Percentiles rank a stretch among this genome's conserved stretches.
These are phyloP conservation scores for Plusia festucae DNA, from an alignment of 2,888 invertebrate genomes.

Conservation along the genomic window DNA sequence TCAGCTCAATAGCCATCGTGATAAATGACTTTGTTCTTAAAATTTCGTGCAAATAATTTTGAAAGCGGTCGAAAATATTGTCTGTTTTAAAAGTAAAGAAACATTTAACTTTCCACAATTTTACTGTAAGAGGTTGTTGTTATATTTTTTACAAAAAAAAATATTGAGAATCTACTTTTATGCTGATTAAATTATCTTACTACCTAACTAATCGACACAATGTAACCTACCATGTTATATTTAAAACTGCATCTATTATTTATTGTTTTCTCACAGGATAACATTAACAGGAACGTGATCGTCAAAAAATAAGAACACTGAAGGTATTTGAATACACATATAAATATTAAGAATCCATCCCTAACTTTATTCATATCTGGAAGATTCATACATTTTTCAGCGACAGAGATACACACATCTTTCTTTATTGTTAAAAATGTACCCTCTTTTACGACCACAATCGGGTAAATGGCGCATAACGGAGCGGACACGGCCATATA, in stretches of 20 bases:
- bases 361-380: constrained; percentile 46
- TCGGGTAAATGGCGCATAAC: constrained; percentile 56
- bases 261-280: background rate
- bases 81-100: background rate
- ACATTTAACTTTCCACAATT: too few relatives aligned
- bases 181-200: too few relatives aligned
- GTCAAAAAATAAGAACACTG: background rate
- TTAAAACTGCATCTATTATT: background rate
- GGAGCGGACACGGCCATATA: constrained; percentile 52
- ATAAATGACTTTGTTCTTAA: constrained; percentile 6
- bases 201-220: too few relatives aligned
- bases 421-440: constrained; percentile 59
- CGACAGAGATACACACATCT: constrained; percentile 29
- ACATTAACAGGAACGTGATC: background rate
- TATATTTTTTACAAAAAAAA: too few relatives aligned
- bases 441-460: constrained; percentile 59
- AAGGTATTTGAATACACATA: background rate
- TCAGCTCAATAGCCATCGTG: background rate
- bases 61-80: background rate
- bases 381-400: constrained; percentile 39
- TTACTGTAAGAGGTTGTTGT: too few relatives aligned
- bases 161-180: too few relatives aligned
- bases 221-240: too few relatives aligned
- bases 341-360: background rate
- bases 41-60: background rate